Percentiles rank a stretch among this genome's conserved stretches.
phyloP scores from a whole-genome alignment of 2,888 invertebrate genomes.

The Cheilosia pagana region DNA sequence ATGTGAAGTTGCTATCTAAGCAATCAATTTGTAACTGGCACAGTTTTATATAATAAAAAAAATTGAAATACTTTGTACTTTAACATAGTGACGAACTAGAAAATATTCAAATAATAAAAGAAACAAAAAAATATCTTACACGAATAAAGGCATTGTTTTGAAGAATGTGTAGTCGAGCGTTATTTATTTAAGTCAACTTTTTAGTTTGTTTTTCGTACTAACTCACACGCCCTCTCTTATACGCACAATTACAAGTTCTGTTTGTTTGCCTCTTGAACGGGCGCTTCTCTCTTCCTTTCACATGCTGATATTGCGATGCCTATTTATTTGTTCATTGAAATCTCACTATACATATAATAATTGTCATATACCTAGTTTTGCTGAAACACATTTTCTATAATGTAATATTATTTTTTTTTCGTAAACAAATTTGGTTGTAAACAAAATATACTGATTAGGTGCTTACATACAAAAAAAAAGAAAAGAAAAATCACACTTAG shows the following conservation, averaged over 20 bases:
- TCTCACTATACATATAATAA: not conserved
- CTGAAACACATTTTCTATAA: slow-evolving; percentile 4
- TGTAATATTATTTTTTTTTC: slow-evolving; percentile 8
- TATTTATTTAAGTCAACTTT: slow-evolving; percentile 35
- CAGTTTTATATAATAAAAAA: slow-evolving; percentile 68
- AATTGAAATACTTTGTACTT: slow-evolving; percentile 71
- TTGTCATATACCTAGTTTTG: slow-evolving; percentile 17
- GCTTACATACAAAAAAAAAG: slow-evolving; percentile 32
- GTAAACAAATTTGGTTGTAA: slow-evolving; percentile 60
- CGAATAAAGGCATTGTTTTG: slow-evolving; percentile 71
- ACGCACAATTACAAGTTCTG: slow-evolving; percentile 40
- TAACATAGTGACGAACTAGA: slow-evolving; percentile 59
- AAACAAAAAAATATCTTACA: slow-evolving; percentile 65
- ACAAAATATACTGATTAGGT: slow-evolving; percentile 58
- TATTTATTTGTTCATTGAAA: slow-evolving; percentile 8
- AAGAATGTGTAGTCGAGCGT: slow-evolving; percentile 56
- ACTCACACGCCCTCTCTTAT: slow-evolving; percentile 14
- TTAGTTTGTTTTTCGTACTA: not conserved
- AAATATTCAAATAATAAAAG: slow-evolving; percentile 61
- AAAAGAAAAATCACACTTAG: slow-evolving; percentile 19
- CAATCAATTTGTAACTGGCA: slow-evolving; percentile 66
- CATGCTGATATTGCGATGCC: slow-evolving; percentile 12
- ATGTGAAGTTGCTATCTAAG: slow-evolving; percentile 43
- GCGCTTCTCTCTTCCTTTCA: not conserved
- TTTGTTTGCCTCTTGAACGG: slow-evolving; percentile 4